Conservation (phyloP, 1,140 invertebrate genomes). For the Tetramorium parvispinum region DNA sequence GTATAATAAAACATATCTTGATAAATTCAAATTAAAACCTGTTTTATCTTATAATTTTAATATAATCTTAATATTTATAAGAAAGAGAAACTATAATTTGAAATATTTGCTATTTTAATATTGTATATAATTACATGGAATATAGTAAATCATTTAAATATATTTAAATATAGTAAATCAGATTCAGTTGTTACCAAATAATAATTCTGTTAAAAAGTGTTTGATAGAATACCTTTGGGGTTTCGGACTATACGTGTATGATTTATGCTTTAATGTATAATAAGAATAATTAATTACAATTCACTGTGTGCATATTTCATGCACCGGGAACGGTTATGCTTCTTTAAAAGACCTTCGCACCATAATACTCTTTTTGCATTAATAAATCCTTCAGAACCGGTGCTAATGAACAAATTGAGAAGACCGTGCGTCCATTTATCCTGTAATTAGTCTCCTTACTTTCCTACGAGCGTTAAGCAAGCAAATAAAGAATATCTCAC, state of each 20-base stretch:
- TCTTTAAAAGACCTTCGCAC: background rate
- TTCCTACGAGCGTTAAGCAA: constrained; percentile 1
- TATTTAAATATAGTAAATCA: background rate
- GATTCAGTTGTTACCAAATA: background rate
- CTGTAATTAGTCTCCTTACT: constrained; percentile 32
- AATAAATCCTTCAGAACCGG: background rate
- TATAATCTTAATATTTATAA: too few species aligned
- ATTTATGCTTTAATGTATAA: background rate
- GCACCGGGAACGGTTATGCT: too few species aligned
- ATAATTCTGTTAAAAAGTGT: background rate
- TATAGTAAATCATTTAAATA: background rate
- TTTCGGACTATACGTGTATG: background rate
- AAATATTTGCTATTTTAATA: background rate
- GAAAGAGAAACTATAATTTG: background rate
- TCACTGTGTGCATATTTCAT: background rate
- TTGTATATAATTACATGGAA: background rate
- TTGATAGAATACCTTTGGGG: background rate
- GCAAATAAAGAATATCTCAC: constrained; percentile 41
- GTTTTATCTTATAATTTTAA: background rate
- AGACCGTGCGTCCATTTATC: background rate
- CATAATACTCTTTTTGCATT: background rate
- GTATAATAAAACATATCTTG: background rate
- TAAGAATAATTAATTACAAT: constrained; percentile 23
- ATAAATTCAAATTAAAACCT: background rate
- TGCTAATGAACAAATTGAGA: constrained; percentile 23